These are phyloP conservation scores for Sebastes wilsoni DNA, from an alignment of 2,797 vertebrate species.

Conservation along the genomic window DNA sequence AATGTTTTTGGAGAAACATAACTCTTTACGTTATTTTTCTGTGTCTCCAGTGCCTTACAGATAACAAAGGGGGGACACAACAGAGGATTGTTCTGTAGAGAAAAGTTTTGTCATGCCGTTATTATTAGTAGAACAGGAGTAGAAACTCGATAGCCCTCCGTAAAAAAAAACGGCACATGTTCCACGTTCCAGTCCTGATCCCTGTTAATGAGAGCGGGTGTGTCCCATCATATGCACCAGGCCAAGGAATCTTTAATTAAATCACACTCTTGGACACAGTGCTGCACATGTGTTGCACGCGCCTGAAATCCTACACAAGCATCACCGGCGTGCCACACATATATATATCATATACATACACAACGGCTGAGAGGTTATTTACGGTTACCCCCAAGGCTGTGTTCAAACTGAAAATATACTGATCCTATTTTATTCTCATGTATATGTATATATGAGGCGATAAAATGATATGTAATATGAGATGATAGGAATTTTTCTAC, in stretches of 20 bases:
- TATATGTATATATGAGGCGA: neutral
- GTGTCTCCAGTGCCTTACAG: neutral
- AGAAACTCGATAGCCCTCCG: slow-evolving; percentile 50
- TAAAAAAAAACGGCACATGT: slow-evolving; percentile 48
- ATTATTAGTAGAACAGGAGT: slow-evolving; percentile 41
- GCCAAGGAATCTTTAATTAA: slow-evolving; percentile 71
- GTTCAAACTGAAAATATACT: slow-evolving; percentile 25
- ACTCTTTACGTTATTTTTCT: neutral
- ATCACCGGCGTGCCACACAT: slow-evolving; percentile 44
- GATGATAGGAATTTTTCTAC: slow-evolving; percentile 6
- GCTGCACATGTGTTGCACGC: slow-evolving; percentile 62
- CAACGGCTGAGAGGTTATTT: slow-evolving; percentile 46
- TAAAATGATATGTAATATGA: slow-evolving; percentile 10
- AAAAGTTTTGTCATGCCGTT: slow-evolving; percentile 22
- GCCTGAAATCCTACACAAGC: slow-evolving; percentile 51
- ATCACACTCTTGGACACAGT: slow-evolving; percentile 57
- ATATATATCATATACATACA: slow-evolving; percentile 18
- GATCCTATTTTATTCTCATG: neutral
- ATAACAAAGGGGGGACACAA: slow-evolving; percentile 3
- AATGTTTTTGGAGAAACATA: neutral
- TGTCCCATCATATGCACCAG: slow-evolving; percentile 36
- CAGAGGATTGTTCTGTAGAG: slow-evolving; percentile 27
- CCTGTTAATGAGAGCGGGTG: slow-evolving; percentile 62
- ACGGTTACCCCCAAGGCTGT: neutral
- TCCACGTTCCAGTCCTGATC: slow-evolving; percentile 60